Conservation (phyloP, 2,797 vertebrate genomes). For the Micropoecilia bifurca region DNA sequence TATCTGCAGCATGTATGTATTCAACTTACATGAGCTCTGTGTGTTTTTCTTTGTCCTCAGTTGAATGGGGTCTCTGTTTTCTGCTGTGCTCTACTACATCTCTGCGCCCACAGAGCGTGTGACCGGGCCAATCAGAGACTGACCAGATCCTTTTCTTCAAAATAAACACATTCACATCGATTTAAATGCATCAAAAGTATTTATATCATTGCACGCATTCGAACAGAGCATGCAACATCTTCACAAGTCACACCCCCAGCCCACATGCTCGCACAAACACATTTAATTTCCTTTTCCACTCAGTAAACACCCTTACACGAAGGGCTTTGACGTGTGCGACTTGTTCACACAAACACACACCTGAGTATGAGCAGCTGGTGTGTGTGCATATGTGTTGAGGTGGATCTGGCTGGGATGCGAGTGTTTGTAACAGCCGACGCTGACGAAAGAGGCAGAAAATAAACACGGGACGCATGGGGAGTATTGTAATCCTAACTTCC, state of each 20-base stretch:
- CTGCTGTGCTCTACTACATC: slow-evolving; percentile 47
- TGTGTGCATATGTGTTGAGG: slow-evolving; percentile 44
- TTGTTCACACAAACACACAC: slow-evolving; percentile 50
- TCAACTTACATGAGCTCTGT: slow-evolving; percentile 51
- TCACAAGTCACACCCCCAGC: slow-evolving; percentile 39
- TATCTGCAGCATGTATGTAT: slow-evolving; percentile 59
- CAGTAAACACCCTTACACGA: slow-evolving; percentile 53
- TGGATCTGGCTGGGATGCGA: slow-evolving; percentile 57
- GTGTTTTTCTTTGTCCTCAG: slow-evolving; percentile 66
- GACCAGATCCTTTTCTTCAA: slow-evolving; percentile 43
- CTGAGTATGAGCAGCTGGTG: slow-evolving; percentile 66
- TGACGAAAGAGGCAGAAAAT: slow-evolving; percentile 80
- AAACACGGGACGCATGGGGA: slow-evolving; percentile 70
- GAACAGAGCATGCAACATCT: slow-evolving; percentile 45
- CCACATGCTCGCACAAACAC: slow-evolving; percentile 34
- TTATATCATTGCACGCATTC: slow-evolving; percentile 17
- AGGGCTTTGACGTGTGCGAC: slow-evolving; percentile 45
- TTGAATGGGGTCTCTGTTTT: slow-evolving; percentile 77
- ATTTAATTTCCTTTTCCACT: slow-evolving; percentile 59
- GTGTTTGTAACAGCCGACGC: slow-evolving; percentile 49
- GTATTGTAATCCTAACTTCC: slow-evolving; percentile 81
- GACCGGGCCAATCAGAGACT: slow-evolving; percentile 54
- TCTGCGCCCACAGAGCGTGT: slow-evolving; percentile 59
- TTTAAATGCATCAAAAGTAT: not conserved
- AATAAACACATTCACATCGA: slow-evolving; percentile 23